Base-by-base conservation (phyloP, 2,797 vertebrate genomes). In the Enteromius trimaculatus region DNA sequence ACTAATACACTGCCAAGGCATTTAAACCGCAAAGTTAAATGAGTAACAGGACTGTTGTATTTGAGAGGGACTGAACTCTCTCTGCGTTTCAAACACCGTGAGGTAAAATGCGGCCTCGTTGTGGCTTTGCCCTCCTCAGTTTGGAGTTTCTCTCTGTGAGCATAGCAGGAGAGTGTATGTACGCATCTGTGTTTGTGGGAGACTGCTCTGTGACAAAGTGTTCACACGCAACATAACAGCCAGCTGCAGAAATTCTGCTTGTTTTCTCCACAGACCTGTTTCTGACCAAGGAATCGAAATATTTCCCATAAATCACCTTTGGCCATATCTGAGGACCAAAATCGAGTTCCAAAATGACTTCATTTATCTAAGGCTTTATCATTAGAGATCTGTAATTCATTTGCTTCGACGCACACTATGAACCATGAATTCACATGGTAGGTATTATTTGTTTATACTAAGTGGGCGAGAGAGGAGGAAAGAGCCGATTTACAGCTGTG, bases 171-270 rank as follows among this genome's bases (percentile, higher is more conserved):
- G 51, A 60, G 39, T 79, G 21, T 79, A 31, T 81, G 55, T 81
- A 29, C 21, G 34, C 75, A 65, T 80, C 39, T 66, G 34, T 66
- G 76, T 74, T 34, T 79, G 77, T 70, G 26, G 26, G 47, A 82
- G 55, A 83, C 42, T 81, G 66, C 76, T 83, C 68, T 81, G 77
- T 71, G 72, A 84, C 71, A 77, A 77, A 83, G 58, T 16, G 58
- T 71, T 86, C 80, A 86, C 80, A 88, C 49, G 82, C 85, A 77
- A 76, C 82, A 78, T 83, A 82, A 49, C 29, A 4, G 42, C 80
- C 84, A 83, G 85, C 87, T 88, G 80, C 65, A 60, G 19, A 69
- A 68, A 80, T 49, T 42, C 55, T 34, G 68, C 69, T 84, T 77
- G 64, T 80, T 85, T 86, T 83, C 60, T 55, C 66, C 47, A 49